Percentiles rank a stretch among this genome's conserved stretches.
Conservation (phyloP, 2,113 vertebrate species). For the Pseudolaguvia tuberculata region DNA sequence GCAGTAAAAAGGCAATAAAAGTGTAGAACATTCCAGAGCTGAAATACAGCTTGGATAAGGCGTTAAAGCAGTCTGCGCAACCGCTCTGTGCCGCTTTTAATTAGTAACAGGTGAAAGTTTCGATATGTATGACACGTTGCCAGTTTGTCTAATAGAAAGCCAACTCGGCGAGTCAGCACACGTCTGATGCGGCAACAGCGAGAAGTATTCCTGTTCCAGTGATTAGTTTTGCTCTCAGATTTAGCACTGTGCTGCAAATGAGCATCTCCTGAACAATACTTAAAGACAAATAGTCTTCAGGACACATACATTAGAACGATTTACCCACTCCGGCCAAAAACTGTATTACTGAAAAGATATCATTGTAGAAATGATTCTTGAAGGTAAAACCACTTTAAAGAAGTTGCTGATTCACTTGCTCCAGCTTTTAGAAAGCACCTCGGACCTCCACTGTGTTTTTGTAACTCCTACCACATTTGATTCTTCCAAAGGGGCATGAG, state of each 20-base stretch:
- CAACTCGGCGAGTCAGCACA: conserved; percentile 10
- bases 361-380: conserved; percentile 24
- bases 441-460: conserved; percentile 23
- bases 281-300: conserved; percentile 8
- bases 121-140: conserved; percentile 27
- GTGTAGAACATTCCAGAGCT: conserved; percentile 21
- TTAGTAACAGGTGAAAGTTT: conserved; percentile 15
- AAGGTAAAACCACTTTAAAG: neutral
- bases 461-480: conserved; percentile 26
- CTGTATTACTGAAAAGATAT: neutral
- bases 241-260: conserved; percentile 11
- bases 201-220: conserved; percentile 8
- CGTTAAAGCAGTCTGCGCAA: neutral
- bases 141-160: neutral
- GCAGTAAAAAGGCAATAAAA: neutral
- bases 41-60: neutral
- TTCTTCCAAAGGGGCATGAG: conserved; percentile 29
- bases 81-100: neutral
- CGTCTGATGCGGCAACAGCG: conserved; percentile 8
- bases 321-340: neutral
- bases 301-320: neutral
- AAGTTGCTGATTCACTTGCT: conserved; percentile 38
- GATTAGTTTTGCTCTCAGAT: conserved; percentile 42
- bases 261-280: neutral
- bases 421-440: conserved; percentile 17